These are phyloP conservation scores for Aviceda subcristata DNA, from an alignment of 2,113 vertebrate species.

Conservation along the genomic window DNA sequence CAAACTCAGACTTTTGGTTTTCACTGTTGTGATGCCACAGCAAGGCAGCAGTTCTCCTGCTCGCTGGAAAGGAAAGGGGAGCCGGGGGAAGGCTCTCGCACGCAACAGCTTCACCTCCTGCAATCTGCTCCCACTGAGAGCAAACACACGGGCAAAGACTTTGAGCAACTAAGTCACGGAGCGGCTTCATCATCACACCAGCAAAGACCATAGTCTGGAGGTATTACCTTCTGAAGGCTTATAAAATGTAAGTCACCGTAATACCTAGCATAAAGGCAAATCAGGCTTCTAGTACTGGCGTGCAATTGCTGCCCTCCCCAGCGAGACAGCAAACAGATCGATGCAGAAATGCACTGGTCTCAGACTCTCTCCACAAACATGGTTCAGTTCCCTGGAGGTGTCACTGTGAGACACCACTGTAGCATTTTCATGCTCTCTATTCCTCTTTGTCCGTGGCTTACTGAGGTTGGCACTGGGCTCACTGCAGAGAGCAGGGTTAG, in stretches of 20 bases:
- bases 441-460: neutral
- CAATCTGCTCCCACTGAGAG: neutral
- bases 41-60: neutral
- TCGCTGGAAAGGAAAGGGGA: neutral
- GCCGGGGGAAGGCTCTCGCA: accelerated
- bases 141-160: neutral
- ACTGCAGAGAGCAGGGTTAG: neutral
- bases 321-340: neutral
- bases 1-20: neutral
- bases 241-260: neutral
- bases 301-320: neutral
- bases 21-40: neutral
- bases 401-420: neutral
- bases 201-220: neutral
- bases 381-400: neutral
- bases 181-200: neutral
- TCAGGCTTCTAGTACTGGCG: neutral
- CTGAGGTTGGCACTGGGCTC: neutral
- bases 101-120: neutral
- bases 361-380: neutral
- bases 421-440: neutral
- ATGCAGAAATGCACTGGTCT: neutral
- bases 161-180: neutral
- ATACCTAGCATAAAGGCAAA: neutral
- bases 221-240: neutral